phyloP scores from a whole-genome alignment of 2,797 vertebrate genomes.

The Clangula hyemalis region DNA sequence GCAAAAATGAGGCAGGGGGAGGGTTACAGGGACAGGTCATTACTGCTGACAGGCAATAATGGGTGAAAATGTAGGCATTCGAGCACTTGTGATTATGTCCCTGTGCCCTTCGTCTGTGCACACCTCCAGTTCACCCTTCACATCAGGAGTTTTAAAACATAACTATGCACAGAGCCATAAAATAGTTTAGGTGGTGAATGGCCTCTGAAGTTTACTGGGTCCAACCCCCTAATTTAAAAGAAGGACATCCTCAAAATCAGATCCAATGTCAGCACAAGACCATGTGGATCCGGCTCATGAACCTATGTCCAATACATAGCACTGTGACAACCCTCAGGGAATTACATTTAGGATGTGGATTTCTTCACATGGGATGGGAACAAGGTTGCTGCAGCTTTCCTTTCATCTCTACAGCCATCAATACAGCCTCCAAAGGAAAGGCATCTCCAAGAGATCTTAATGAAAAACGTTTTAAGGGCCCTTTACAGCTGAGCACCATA shows the following conservation, averaged over 20 bases:
- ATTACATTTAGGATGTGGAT: background rate
- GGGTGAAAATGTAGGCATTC: background rate
- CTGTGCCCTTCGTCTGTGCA: background rate
- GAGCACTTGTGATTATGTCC: background rate
- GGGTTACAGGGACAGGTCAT: background rate
- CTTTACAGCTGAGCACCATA: background rate
- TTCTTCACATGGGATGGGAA: background rate
- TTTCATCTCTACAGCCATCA: background rate
- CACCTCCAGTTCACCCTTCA: background rate
- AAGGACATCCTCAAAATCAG: background rate
- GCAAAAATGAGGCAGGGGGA: background rate
- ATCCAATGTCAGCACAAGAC: background rate
- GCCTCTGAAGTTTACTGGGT: background rate
- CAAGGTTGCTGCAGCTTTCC: background rate
- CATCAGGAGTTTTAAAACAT: background rate
- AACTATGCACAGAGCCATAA: background rate
- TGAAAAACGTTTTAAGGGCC: slow-evolving; percentile 9
- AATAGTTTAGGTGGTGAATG: background rate
- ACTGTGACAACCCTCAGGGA: background rate
- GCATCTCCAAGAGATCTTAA: background rate
- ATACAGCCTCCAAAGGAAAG: background rate
- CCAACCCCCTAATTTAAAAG: background rate
- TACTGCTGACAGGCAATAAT: background rate
- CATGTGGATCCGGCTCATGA: rapidly evolving
- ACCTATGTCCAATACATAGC: background rate